phyloP scores from a whole-genome alignment of 2,113 vertebrate genomes.

The Aegithalos caudatus region DNA sequence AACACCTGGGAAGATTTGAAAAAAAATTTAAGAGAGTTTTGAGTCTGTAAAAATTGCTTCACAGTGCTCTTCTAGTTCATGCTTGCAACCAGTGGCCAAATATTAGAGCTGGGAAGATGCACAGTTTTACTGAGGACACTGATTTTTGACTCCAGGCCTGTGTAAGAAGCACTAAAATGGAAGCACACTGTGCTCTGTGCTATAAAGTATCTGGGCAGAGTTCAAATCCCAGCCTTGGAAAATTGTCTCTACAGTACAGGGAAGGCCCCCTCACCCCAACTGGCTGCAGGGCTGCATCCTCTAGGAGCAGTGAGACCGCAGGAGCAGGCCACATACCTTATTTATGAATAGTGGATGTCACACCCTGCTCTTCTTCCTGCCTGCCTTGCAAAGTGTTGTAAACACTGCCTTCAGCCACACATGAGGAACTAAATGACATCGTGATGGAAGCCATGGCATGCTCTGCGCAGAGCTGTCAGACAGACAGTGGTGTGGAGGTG shows the following conservation, averaged over 20 bases:
- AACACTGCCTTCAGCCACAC: neutral
- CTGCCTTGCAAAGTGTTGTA: neutral
- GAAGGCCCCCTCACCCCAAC: neutral
- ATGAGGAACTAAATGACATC: neutral
- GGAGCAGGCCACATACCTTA: neutral
- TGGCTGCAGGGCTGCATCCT: neutral
- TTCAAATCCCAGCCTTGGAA: neutral
- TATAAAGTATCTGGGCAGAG: neutral
- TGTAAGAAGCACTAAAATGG: neutral
- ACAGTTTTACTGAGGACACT: neutral
- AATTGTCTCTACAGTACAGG: accelerated
- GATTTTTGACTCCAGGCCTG: neutral
- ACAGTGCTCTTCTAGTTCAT: neutral
- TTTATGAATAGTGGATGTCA: neutral
- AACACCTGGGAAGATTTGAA: neutral
- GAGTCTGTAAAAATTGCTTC: neutral
- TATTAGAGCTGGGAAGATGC: neutral
- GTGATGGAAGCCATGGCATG: accelerated
- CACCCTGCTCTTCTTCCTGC: neutral
- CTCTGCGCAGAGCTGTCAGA: neutral
- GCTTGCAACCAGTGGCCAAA: neutral
- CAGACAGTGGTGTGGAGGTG: accelerated
- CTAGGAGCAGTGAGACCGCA: neutral
- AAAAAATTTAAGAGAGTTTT: neutral
- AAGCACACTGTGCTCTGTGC: neutral